phyloP scores from a whole-genome alignment of 2,888 invertebrate species.

The Rhyacophila evoluta region DNA sequence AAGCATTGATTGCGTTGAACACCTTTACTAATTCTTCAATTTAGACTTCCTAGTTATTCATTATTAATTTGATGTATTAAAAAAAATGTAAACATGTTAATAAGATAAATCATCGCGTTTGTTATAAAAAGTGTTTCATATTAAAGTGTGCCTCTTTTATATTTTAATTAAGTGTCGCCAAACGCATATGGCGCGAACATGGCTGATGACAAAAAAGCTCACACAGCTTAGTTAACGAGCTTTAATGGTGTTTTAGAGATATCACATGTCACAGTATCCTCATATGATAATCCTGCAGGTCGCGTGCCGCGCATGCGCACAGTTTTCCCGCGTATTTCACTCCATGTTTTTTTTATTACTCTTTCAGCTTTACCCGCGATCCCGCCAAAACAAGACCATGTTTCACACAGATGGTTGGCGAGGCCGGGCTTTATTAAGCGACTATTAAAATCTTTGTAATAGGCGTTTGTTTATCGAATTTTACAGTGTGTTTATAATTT shows the following conservation, averaged over 20 bases:
- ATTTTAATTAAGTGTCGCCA: not conserved
- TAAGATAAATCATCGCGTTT: too few species aligned
- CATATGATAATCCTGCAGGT: slow-evolving; percentile 28
- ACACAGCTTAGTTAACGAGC: slow-evolving; percentile 1
- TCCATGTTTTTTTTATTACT: slow-evolving; percentile 5
- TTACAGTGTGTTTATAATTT: slow-evolving; percentile 45
- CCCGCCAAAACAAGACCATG: slow-evolving; percentile 30
- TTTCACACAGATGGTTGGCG: slow-evolving; percentile 44
- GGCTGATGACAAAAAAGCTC: not conserved
- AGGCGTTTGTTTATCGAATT: slow-evolving; percentile 42
- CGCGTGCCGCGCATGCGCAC: slow-evolving; percentile 40
- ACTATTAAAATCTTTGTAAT: slow-evolving; percentile 50
- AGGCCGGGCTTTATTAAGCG: slow-evolving; percentile 42
- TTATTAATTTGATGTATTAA: too few species aligned
- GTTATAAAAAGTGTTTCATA: too few species aligned
- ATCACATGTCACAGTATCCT: slow-evolving; percentile 12
- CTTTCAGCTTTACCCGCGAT: slow-evolving; percentile 9
- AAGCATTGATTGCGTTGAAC: too few species aligned
- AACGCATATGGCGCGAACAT: not conserved
- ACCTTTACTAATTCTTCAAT: too few species aligned
- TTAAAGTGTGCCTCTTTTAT: too few species aligned
- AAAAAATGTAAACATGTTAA: too few species aligned
- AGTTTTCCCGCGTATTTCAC: slow-evolving; percentile 19
- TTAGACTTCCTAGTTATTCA: too few species aligned
- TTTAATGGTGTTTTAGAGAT: slow-evolving; percentile 13